Base-by-base conservation (phyloP, 1,140 invertebrate genomes). In the Formica selysi region DNA sequence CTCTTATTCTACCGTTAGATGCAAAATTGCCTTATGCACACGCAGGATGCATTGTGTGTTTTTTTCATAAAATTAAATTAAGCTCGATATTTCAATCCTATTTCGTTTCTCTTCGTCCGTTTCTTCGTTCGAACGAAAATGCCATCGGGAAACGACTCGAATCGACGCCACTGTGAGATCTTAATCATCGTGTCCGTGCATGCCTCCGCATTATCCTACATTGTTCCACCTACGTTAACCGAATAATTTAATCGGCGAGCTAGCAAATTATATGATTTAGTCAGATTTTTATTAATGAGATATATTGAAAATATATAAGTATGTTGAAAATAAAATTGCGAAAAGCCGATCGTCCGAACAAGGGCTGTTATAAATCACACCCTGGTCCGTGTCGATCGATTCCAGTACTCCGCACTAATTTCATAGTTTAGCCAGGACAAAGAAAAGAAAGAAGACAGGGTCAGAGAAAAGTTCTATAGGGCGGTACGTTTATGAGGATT, bases 341-440 rank as follows among this genome's bases (percentile, higher is more conserved):
- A 5, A 29, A 3, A 67, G 22, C 16, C 19, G 41, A 48, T 44
- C 19, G 29, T 41, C 61, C 8, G 79, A 65, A 64, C 85, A 48
- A 73, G 44, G 57, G 22, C 41, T 48, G 78, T 76, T 61, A 86
- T 90, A 74, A 89, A 87, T 90, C 87, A 83, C 44, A 19, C 19
- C 13, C 36, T 22, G 19, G 32, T 10, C 61, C 36, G 85, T 62
- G 59, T n/a, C 85, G 57, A 89, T 90, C 89, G 89, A 84, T 84
- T 78, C 73, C 61, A 19, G 44, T 67, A 73, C 85, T 87, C 80
- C 78, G 62, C 73, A 64, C 88, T 90, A 90, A 90, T 90, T 90
- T 87, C 88, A 89, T 64, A 79, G 70, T 89, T 87, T 87, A 87
- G 62, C 80, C 74, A 57, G 48, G 79, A 70, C 62, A 44, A 54